Percentiles rank a stretch among this genome's conserved stretches.
Evolutionary conservation across 1,140 invertebrate genomes (phyloP).

Genomic region (Euura saliciscinereae): DNA sequence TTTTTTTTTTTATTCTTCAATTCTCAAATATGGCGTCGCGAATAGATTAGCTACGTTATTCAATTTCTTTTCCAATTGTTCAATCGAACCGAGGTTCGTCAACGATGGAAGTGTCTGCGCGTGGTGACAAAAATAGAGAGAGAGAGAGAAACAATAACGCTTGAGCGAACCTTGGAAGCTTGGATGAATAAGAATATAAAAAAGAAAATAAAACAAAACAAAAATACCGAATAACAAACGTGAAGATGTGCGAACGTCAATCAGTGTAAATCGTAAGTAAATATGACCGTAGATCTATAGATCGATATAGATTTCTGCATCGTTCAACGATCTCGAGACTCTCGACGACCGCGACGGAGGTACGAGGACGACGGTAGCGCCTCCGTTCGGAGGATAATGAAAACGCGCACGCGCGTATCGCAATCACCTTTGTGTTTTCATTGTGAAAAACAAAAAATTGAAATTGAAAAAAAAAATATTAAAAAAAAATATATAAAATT

Average conservation of each 20-base stretch:
- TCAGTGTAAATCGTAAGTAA: not conserved
- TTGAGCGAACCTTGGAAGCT: not conserved
- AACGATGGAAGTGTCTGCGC: not conserved
- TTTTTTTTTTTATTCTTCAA: not conserved
- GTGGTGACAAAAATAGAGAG: constrained; percentile 1
- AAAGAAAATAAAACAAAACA: not conserved
- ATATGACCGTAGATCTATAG: not conserved
- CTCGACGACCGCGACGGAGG: too few species aligned
- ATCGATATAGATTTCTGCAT: not conserved
- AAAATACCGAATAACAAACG: not conserved
- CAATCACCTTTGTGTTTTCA: not conserved
- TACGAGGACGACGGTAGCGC: not conserved
- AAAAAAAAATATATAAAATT: not conserved
- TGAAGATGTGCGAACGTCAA: not conserved
- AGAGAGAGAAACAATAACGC: not conserved
- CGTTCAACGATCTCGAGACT: too few species aligned
- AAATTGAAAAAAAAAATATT: too few species aligned
- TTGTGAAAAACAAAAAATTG: too few species aligned
- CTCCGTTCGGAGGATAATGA: not conserved
- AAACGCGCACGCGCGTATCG: not conserved
- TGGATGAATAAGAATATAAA: not conserved
- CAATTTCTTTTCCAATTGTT: not conserved
- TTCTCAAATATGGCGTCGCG: not conserved
- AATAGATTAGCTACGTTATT: not conserved
- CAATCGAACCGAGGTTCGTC: not conserved